Percentiles rank a stretch among this genome's conserved stretches.
These are phyloP conservation scores for Melanotaenia parkinsoni DNA, from an alignment of 2,797 vertebrate genomes.

Conservation along the genomic window DNA sequence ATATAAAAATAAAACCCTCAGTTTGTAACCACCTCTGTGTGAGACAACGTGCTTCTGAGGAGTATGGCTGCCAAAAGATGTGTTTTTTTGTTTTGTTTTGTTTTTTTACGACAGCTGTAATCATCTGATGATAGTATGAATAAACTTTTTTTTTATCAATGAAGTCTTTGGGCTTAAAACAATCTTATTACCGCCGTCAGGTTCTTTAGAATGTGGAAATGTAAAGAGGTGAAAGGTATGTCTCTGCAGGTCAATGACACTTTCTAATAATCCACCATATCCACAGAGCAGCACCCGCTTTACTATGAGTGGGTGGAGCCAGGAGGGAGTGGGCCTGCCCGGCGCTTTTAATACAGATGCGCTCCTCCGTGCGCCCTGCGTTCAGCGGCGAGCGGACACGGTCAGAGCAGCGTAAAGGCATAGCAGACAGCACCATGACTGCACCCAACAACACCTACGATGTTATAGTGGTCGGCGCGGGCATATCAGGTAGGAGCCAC, in stretches of 20 bases:
- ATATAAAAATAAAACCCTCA: neutral
- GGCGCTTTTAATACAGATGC: conserved; percentile 77
- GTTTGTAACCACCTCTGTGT: neutral
- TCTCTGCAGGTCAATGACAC: neutral
- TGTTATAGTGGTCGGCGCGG: conserved; percentile 91
- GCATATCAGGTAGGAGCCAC: conserved; percentile 90
- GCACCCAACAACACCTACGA: conserved; percentile 84
- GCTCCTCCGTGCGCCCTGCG: conserved; percentile 52
- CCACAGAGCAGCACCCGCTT: neutral
- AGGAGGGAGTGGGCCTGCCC: conserved; percentile 52
- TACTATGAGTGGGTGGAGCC: conserved; percentile 56
- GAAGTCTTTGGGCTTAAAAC: neutral
- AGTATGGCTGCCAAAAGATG: neutral
- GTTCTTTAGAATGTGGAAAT: neutral
- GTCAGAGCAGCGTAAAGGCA: neutral
- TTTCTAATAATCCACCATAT: conserved; percentile 3
- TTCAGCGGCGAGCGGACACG: conserved; percentile 47
- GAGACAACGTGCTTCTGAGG: neutral
- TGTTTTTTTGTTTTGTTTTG: neutral
- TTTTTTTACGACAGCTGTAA: no score
- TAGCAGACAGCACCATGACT: conserved; percentile 75
- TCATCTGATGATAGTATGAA: no score
- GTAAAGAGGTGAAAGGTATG: neutral
- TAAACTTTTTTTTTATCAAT: neutral
- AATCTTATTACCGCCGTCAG: neutral